Evolutionary conservation across 2,113 vertebrate species (phyloP), one percentile per base, ranked within the genome.

Genomic region (Ammodytes marinus): DNA sequence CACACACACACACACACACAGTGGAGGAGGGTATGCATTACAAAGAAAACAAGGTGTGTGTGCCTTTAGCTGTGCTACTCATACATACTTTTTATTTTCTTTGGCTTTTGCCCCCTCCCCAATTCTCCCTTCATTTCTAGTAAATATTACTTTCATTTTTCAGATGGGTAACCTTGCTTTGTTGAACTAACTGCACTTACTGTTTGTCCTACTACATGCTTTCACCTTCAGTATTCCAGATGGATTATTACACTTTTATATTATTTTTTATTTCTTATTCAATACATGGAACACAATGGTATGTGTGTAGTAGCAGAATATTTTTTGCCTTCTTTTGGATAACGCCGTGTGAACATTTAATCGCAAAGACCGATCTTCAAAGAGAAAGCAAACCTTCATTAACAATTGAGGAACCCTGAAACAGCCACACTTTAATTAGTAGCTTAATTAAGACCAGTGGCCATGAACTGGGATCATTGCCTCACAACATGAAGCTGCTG

Each of bases 371-470:
- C 12, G 12, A 27, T 59, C 50, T 60, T 46, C 4, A 82, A 73
- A 75, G 71, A 35, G 39, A 67, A 27, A 3, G 11, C 8, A 80
- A 50, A 57, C 43, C 68, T 80, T n/a, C 59, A 61, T 61, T 4
- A 71, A 67, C 42, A 59, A n/a, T 8, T 12, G 54, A 70, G 39
- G 53, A 74, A 53, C 53, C 17, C 5, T 59, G 66, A 66, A 66
- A 49, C 43, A 27, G n/a, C 19, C 55, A n/a, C 78, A 12, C 52
- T 14, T 65, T 80, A 76, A 72, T 85, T 55, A 68, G 54, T 15
- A 64, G 8, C 55, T 45, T 69, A 55, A 81, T 81, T 77, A 85
- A 81, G 61, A 73, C 46, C 55, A 72, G 72, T 57, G 49, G 63
- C 57, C 50, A n/a, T 77, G 73, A 58, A 63, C 50, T 59, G 45